Base-by-base conservation (phyloP, 53 echinoderm and acorn worm genomes). In the Arbacia lixula region DNA sequence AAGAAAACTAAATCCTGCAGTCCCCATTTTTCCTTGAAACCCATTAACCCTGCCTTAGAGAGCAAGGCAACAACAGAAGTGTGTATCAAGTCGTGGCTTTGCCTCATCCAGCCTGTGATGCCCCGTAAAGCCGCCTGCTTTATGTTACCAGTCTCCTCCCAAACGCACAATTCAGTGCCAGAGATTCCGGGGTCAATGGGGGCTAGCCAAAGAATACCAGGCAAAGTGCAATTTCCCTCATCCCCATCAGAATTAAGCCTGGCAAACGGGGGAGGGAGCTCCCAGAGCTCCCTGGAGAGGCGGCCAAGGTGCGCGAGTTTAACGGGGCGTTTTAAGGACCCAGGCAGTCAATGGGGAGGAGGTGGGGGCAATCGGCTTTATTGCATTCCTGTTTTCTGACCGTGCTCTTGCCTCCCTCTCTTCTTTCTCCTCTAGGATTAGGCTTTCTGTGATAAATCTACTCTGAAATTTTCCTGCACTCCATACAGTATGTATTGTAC, bases 181-280 rank as follows among this genome's bases (percentile, higher is more conserved):
- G 36, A 77, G 78, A 77, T 77, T 77, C 3, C 37, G 55, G 40
- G 78, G 78, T 77, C 78, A 77, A 38, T 38, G 78, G 78, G 78
- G 57, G 78, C 60, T 57, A 58, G 60, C 38, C 56, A 41, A 56
- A 77, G 60, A 77, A 77, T 77, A 77, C 56, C 57, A 77, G 78
- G 36, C 78, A 77, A 77, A 77, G 78, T 77, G 78, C 78, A 77
- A 77, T 56, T 77, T 77, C 78, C 60, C 60, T 77, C 60, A 58
- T 77, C 78, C 60, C 78, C 78, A 77, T 56, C 78, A 77, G 78
- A 77, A 56, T 77, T 77, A 77, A 77, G 78, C 58, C 78, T 17
- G 57, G 12, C n/a, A n/a, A n/a, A n/a, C n/a, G n/a, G n/a, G n/a
- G n/a, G n/a, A 46, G 8, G 6, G 46, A 5, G n/a, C n/a, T n/a